Conservation (phyloP, 1,140 invertebrate genomes). For the Acyrthosiphon pisum region DNA sequence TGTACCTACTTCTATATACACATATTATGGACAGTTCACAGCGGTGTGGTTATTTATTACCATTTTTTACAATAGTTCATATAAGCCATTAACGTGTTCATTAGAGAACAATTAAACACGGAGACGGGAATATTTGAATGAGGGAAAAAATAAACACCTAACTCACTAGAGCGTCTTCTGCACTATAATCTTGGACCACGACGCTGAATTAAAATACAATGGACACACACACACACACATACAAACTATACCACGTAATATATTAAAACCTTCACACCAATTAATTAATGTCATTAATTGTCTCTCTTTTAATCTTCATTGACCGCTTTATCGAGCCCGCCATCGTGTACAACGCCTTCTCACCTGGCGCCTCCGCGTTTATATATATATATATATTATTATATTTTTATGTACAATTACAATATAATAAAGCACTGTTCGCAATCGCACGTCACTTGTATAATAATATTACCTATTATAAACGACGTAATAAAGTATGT, state of each 20-base stretch:
- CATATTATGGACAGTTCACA: not conserved
- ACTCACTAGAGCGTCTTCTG: not conserved
- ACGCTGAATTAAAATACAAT: constrained; percentile 41
- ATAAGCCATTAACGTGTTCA: constrained; percentile 5
- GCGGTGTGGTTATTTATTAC: constrained; percentile 13
- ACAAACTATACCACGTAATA: not conserved
- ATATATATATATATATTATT: not conserved
- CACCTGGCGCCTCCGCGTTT: not conserved
- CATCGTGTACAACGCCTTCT: not conserved
- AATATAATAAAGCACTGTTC: not conserved
- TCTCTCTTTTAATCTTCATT: not conserved
- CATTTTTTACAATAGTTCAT: not conserved
- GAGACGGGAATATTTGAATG: not conserved
- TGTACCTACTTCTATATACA: not conserved
- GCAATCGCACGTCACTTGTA: not conserved
- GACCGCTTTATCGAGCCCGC: not conserved
- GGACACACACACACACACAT: not conserved
- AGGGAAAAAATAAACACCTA: not conserved
- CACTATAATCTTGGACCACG: constrained; percentile 9
- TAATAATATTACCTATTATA: not conserved
- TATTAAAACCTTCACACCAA: constrained; percentile 2
- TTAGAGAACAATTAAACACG: constrained; percentile 41
- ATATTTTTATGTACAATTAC: not conserved
- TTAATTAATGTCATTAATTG: constrained; percentile 1
- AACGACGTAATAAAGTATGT: too few relatives aligned